A percentile compares a stretch with the other conserved stretches of the same genome.
These are phyloP conservation scores for Drosophila borborema DNA, from an alignment of 2,888 invertebrate genomes.

Conservation along the genomic window DNA sequence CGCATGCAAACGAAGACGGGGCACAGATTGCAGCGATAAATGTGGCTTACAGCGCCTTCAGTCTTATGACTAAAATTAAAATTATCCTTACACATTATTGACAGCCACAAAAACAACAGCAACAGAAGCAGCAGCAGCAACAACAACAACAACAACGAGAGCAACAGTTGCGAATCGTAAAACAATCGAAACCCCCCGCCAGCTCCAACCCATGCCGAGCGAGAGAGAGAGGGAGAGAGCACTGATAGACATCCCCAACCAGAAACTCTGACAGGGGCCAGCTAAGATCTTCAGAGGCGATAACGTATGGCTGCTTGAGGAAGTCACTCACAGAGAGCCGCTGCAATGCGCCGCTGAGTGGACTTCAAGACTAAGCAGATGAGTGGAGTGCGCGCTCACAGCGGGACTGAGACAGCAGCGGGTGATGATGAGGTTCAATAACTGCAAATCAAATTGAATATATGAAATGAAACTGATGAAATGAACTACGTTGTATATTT, in stretches of 20 bases:
- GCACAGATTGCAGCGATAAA: conserved; percentile 62
- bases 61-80: conserved; percentile 66
- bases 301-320: conserved; percentile 62
- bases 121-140: conserved; percentile 9
- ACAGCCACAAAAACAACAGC: conserved; percentile 33
- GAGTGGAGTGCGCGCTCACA: conserved; percentile 26
- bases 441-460: conserved; percentile 16
- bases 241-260: conserved; percentile 48
- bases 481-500: not conserved
- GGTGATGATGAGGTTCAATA: conserved; percentile 27
- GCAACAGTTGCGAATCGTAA: conserved; percentile 61
- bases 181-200: conserved; percentile 51
- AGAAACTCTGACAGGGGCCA: conserved; percentile 19
- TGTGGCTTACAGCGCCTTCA: conserved; percentile 23
- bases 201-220: conserved; percentile 1
- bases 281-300: conserved; percentile 62
- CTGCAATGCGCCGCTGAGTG: conserved; percentile 46
- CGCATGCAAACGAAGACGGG: conserved; percentile 52
- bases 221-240: conserved; percentile 25
- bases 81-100: conserved; percentile 72
- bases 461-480: not conserved
- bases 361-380: conserved; percentile 44
- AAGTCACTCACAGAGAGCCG: conserved; percentile 48
- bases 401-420: not conserved
- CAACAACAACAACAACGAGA: not conserved